A percentile compares a stretch with the other conserved stretches of the same genome.
These are phyloP conservation scores for Fissipunctia ypsillon DNA, from an alignment of 2,888 invertebrate species.

Conservation along the genomic window DNA sequence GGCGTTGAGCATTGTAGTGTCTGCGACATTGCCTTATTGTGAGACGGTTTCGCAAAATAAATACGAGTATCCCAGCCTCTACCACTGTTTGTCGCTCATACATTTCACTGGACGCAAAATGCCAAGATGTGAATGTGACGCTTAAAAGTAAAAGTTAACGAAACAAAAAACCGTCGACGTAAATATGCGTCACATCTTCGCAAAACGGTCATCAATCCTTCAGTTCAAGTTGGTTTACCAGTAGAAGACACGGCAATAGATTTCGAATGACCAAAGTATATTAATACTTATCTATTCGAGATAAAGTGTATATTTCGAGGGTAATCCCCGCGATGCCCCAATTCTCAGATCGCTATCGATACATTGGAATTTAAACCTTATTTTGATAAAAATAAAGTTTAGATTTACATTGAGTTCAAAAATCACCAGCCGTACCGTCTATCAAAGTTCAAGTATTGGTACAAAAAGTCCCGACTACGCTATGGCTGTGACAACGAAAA, in stretches of 20 bases:
- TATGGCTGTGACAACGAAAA: conserved; percentile 1
- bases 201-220: not conserved
- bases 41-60: not conserved
- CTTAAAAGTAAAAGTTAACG: not conserved
- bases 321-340: not conserved
- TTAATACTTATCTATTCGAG: not conserved
- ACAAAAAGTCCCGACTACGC: conserved; percentile 25
- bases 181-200: conserved; percentile 8
- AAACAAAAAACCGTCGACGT: not conserved
- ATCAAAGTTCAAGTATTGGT: not conserved
- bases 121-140: not conserved
- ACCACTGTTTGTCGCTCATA: not conserved
- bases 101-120: not conserved
- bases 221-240: not conserved
- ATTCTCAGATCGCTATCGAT: not conserved
- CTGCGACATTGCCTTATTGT: no score
- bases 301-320: conserved; percentile 9
- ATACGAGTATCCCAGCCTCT: no score
- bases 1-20: not conserved
- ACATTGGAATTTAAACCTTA: not conserved
- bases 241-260: not conserved
- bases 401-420: not conserved
- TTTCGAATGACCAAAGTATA: not conserved
- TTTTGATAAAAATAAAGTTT: not conserved
- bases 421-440: not conserved